Conservation (phyloP, 2,888 invertebrate species). For the Portevinia maculata region DNA sequence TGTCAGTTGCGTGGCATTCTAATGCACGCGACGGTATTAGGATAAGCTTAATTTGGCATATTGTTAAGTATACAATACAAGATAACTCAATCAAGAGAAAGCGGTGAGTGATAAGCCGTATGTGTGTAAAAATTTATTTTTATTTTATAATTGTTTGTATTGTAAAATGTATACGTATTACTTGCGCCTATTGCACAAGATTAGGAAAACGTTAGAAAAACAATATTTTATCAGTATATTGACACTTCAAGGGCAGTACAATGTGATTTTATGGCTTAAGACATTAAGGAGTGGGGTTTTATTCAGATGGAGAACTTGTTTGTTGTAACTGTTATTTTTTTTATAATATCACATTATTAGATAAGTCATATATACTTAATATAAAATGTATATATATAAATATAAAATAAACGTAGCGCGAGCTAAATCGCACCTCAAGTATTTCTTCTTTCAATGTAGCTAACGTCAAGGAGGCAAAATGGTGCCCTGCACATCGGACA, state of each 20-base stretch:
- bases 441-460: constrained; percentile 80
- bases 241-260: constrained; percentile 38
- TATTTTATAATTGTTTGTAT: background rate
- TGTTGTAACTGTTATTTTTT: constrained; percentile 33
- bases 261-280: constrained; percentile 58
- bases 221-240: constrained; percentile 37
- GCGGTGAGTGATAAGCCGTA: constrained; percentile 36
- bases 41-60: constrained; percentile 17
- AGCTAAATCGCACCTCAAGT: constrained; percentile 24
- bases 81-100: constrained; percentile 10
- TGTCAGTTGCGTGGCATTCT: too few species aligned
- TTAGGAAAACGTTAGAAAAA: constrained; percentile 18
- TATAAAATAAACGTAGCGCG: constrained; percentile 37
- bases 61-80: constrained; percentile 1
- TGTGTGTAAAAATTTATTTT: constrained; percentile 3
- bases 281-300: constrained; percentile 30
- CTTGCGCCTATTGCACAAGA: constrained; percentile 19
- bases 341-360: constrained; percentile 67
- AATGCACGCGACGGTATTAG: too few species aligned
- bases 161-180: constrained; percentile 14
- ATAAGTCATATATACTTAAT: constrained; percentile 56
- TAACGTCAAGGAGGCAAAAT: constrained; percentile 94
- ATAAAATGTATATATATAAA: constrained; percentile 54
- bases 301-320: constrained; percentile 20
- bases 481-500: constrained; percentile 94